phyloP scores from a whole-genome alignment of 37 sponge, comb jelly and placozoan species.

The Chondrilla cf. caribensis region DNA sequence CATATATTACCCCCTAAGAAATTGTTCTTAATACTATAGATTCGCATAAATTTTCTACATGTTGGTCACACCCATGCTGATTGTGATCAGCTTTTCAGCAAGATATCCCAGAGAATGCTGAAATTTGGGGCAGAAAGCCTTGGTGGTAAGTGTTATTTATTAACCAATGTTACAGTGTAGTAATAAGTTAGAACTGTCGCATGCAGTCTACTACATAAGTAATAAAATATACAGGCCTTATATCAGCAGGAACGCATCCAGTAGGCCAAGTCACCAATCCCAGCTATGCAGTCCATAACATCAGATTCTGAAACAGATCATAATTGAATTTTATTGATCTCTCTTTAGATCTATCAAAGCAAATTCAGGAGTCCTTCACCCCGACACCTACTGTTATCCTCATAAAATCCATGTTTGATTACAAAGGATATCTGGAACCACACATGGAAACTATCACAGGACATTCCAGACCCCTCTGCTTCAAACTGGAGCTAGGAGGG shows the following conservation, averaged over 20 bases:
- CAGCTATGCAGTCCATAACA: no score
- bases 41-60: not conserved
- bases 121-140: not conserved
- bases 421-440: not conserved
- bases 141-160: not conserved
- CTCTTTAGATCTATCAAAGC: not conserved
- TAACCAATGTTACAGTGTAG: no score
- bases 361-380: not conserved
- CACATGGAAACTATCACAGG: not conserved
- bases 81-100: not conserved
- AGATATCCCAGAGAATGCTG: not conserved
- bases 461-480: not conserved
- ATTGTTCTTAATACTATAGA: not conserved
- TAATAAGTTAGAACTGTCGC: no score
- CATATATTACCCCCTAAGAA: no score
- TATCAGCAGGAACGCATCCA: no score
- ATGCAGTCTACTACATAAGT: no score
- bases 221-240: no score
- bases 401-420: not conserved
- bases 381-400: not conserved
- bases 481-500: not conserved
- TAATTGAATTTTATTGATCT: no score
- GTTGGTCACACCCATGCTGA: conserved; percentile 9
- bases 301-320: no score
- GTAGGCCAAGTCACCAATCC: no score